Evolutionary conservation across 2,113 vertebrate species (phyloP).

Genomic region (Calonectris borealis): DNA sequence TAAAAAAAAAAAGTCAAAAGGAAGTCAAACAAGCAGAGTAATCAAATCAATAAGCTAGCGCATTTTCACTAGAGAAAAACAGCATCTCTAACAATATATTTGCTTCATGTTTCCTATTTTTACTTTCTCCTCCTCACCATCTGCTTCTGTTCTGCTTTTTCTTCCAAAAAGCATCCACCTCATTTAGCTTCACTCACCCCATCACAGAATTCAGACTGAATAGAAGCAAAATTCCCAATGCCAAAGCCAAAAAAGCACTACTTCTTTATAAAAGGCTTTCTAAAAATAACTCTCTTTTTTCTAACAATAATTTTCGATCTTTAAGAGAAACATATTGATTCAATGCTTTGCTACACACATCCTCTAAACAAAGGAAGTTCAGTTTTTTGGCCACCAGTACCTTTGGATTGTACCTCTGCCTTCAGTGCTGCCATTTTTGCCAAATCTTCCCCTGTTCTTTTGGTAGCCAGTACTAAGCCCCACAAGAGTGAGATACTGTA

Average conservation of each 20-base stretch:
- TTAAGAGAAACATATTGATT: background rate
- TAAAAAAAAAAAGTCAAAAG: background rate
- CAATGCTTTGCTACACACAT: background rate
- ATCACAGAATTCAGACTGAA: background rate
- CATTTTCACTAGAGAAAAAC: background rate
- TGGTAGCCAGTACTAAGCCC: background rate
- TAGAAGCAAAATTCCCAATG: background rate
- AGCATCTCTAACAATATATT: background rate
- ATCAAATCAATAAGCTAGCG: background rate
- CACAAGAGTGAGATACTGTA: fast-evolving
- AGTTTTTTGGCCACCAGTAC: background rate
- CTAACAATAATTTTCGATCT: background rate
- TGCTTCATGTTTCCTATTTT: background rate
- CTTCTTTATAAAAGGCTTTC: background rate
- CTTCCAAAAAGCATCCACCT: background rate
- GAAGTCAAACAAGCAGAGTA: background rate
- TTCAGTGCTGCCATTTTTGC: background rate
- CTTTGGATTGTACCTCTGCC: background rate
- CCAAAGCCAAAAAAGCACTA: background rate
- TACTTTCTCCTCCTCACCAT: slow-evolving; percentile 10
- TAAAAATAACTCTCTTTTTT: background rate
- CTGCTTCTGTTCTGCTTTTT: background rate
- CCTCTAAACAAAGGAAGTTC: background rate
- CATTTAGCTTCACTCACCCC: background rate
- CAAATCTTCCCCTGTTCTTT: background rate